Conservation (phyloP, 2,888 invertebrate genomes). For the Hydroisotoma schaefferi region DNA sequence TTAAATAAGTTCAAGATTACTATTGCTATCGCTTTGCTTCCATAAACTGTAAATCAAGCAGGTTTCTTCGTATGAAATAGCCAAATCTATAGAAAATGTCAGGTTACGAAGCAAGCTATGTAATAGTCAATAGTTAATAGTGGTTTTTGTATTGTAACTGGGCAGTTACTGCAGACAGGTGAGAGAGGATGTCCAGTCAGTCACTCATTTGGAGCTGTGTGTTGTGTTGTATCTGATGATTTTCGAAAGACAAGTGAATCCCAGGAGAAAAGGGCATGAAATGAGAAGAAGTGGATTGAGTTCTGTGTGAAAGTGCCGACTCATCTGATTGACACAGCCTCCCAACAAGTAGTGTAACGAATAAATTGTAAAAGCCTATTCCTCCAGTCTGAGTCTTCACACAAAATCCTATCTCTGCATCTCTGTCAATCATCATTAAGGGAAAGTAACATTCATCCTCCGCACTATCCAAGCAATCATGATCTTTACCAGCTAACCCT, state of each 20-base stretch:
- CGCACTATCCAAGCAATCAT: no score
- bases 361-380: conserved; percentile 43
- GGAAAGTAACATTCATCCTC: conserved; percentile 21
- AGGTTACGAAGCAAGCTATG: no score
- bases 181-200: conserved; percentile 10
- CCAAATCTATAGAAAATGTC: no score
- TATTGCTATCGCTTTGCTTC: no score
- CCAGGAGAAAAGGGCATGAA: no score
- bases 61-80: no score
- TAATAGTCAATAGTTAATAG: no score
- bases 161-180: no score
- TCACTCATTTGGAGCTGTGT: background rate
- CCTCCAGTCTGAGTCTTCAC: conserved; percentile 9
- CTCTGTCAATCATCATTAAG: conserved; percentile 48
- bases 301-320: conserved; percentile 47
- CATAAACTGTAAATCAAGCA: no score
- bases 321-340: conserved; percentile 49
- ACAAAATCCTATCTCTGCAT: conserved; percentile 32
- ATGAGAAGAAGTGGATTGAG: conserved; percentile 22
- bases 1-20: no score
- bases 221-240: conserved; percentile 16
- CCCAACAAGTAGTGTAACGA: conserved; percentile 49
- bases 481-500: no score
- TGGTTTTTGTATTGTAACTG: no score
- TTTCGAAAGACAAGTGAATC: conserved; percentile 13